Percentiles rank a stretch among this genome's conserved stretches.
phyloP scores from a whole-genome alignment of 2,888 invertebrate species.

The Drosophila antonietae region DNA sequence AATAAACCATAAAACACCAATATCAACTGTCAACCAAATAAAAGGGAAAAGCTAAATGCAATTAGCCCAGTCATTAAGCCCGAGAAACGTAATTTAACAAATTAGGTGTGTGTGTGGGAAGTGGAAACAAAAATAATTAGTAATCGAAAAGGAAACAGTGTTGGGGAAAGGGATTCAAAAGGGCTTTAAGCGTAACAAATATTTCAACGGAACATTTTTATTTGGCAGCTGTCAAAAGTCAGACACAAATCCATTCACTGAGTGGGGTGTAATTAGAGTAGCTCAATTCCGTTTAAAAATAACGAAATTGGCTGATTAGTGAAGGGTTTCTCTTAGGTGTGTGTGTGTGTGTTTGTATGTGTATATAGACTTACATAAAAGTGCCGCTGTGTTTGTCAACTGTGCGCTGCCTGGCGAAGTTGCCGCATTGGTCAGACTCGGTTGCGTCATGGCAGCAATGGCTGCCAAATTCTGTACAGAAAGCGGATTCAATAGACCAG shows the following conservation, averaged over 20 bases:
- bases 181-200: constrained; percentile 2
- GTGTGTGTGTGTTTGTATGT: not conserved
- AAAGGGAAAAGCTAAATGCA: constrained; percentile 20
- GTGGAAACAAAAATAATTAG: constrained; percentile 43
- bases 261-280: constrained; percentile 5
- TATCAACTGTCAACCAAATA: constrained; percentile 2
- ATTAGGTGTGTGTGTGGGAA: not conserved
- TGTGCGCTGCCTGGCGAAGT: constrained; percentile 83
- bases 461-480: constrained; percentile 96
- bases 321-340: not conserved
- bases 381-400: constrained; percentile 84
- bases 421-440: constrained; percentile 84
- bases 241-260: constrained; percentile 22
- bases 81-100: constrained; percentile 3
- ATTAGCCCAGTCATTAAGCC: constrained; percentile 39
- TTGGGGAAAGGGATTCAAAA: not conserved
- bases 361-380: constrained; percentile 82
- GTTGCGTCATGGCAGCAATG: constrained; percentile 88
- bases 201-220: constrained; percentile 5
- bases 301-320: constrained; percentile 39
- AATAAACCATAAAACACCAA: not conserved
- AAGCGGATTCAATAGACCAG: constrained; percentile 89
- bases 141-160: constrained; percentile 48
- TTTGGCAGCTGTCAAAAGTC: constrained; percentile 44
- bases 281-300: not conserved